Conservation (phyloP, 1,140 invertebrate genomes). For the Aleiodes sp. region DNA sequence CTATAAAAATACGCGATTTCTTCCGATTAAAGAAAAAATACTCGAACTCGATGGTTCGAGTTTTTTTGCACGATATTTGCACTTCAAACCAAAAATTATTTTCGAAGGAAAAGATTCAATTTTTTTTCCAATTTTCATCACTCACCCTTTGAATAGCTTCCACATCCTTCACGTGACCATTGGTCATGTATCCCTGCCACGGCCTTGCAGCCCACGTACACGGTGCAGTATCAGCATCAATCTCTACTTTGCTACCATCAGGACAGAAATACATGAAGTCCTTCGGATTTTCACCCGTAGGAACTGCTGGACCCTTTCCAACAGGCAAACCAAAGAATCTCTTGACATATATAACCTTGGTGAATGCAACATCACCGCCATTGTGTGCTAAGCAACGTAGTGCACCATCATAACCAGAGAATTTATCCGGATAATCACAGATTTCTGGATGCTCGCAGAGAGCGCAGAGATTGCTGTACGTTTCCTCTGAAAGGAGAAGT, state of each 20-base stretch:
- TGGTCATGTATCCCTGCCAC: slow-evolving; percentile 80
- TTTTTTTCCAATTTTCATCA: background rate
- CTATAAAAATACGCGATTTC: no score
- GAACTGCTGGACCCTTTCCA: slow-evolving; percentile 61
- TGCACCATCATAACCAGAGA: slow-evolving; percentile 85
- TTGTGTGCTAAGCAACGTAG: slow-evolving; percentile 82
- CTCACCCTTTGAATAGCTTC: slow-evolving; percentile 60
- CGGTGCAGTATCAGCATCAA: slow-evolving; percentile 70
- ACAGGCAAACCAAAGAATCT: slow-evolving; percentile 78
- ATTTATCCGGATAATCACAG: slow-evolving; percentile 85
- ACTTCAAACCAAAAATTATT: no score
- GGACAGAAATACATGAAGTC: slow-evolving; percentile 82
- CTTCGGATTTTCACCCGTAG: slow-evolving; percentile 67
- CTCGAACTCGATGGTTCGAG: no score
- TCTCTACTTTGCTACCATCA: slow-evolving; percentile 77
- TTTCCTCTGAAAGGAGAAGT: slow-evolving; percentile 68
- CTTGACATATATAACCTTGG: slow-evolving; percentile 81
- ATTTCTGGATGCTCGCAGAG: slow-evolving; percentile 76
- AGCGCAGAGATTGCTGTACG: slow-evolving; percentile 77
- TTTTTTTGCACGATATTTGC: no score
- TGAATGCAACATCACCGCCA: slow-evolving; percentile 84
- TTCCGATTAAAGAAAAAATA: no score
- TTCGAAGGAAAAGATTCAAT: slow-evolving; percentile 1
- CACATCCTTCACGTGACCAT: slow-evolving; percentile 66
- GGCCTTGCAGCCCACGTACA: slow-evolving; percentile 82